Conservation (phyloP, 2,888 invertebrate species). For the Lasioglossum leucozonium region DNA sequence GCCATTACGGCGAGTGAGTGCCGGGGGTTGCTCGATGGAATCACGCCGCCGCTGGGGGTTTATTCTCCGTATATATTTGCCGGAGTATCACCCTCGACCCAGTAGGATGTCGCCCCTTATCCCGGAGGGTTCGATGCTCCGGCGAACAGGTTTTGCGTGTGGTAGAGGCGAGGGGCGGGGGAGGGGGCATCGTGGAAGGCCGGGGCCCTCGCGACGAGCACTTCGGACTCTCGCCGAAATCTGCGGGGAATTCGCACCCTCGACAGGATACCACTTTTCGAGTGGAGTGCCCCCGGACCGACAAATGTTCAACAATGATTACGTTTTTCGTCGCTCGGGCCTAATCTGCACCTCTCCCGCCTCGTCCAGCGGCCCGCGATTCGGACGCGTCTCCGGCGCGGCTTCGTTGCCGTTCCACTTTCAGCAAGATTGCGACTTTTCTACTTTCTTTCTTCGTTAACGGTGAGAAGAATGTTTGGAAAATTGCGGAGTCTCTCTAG, state of each 20-base stretch:
- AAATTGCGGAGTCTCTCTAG: too few relatives aligned
- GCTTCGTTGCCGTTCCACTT: not conserved
- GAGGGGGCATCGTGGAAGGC: slow-evolving; percentile 69
- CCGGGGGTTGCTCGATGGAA: slow-evolving; percentile 80
- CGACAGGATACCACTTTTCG: slow-evolving; percentile 69
- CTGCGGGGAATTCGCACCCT: slow-evolving; percentile 77
- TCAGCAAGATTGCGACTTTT: too few relatives aligned
- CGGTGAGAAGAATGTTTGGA: too few relatives aligned
- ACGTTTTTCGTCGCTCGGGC: slow-evolving; percentile 44
- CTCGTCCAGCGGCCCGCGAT: not conserved
- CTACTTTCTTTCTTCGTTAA: too few relatives aligned
- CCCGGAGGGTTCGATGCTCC: slow-evolving; percentile 74
- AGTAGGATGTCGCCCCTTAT: slow-evolving; percentile 74
- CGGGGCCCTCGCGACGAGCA: slow-evolving; percentile 59
- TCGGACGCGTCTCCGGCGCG: not conserved
- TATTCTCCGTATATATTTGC: slow-evolving; percentile 83
- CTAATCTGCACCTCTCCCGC: not conserved
- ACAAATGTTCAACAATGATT: slow-evolving; percentile 72
- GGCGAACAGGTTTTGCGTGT: slow-evolving; percentile 56
- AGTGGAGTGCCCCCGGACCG: slow-evolving; percentile 60
- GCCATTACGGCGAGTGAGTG: slow-evolving; percentile 83
- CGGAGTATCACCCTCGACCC: slow-evolving; percentile 80
- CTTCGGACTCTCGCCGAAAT: slow-evolving; percentile 76
- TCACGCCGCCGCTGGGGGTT: slow-evolving; percentile 82
- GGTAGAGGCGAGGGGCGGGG: too few relatives aligned